Conservation (phyloP, 2,888 invertebrate species). For the Dorcus parallelipipedus region DNA sequence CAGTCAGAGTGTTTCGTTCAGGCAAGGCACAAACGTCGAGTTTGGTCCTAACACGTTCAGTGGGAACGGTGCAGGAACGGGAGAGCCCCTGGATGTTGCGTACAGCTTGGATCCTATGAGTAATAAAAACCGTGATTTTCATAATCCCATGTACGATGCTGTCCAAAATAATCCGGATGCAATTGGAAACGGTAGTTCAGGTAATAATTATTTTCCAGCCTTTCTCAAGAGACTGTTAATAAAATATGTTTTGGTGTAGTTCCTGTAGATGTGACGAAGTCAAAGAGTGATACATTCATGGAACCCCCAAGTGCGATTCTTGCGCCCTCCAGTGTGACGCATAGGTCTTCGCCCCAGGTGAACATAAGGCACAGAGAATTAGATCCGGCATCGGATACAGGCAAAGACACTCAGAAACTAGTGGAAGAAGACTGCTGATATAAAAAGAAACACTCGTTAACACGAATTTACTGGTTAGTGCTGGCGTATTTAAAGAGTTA, state of each 20-base stretch:
- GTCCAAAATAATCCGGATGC: slow-evolving; percentile 63
- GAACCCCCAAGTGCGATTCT: slow-evolving; percentile 70
- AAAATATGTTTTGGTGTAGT: slow-evolving; percentile 75
- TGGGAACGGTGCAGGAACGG: slow-evolving; percentile 50
- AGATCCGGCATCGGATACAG: slow-evolving; percentile 83
- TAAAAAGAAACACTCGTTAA: slow-evolving; percentile 34
- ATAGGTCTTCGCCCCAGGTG: slow-evolving; percentile 70
- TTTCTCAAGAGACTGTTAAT: too few species aligned
- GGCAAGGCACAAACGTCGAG: slow-evolving; percentile 91
- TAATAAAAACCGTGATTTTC: slow-evolving; percentile 86
- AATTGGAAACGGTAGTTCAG: slow-evolving; percentile 59
- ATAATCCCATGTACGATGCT: slow-evolving; percentile 97
- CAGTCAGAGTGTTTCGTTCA: slow-evolving; percentile 88
- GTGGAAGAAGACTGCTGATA: slow-evolving; percentile 82
- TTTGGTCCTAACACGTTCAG: slow-evolving; percentile 65
- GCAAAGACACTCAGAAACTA: slow-evolving; percentile 86
- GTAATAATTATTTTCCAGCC: slow-evolving; percentile 36
- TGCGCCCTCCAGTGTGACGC: slow-evolving; percentile 78
- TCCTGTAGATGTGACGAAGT: slow-evolving; percentile 67
- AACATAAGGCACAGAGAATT: slow-evolving; percentile 72
- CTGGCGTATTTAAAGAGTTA: slow-evolving; percentile 36
- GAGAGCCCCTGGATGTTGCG: slow-evolving; percentile 70
- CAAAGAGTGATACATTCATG: slow-evolving; percentile 55
- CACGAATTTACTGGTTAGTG: slow-evolving; percentile 36
- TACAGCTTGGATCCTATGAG: slow-evolving; percentile 75